Conservation (phyloP, 1,140 invertebrate species). For the Lepidotrigona ventralis region DNA sequence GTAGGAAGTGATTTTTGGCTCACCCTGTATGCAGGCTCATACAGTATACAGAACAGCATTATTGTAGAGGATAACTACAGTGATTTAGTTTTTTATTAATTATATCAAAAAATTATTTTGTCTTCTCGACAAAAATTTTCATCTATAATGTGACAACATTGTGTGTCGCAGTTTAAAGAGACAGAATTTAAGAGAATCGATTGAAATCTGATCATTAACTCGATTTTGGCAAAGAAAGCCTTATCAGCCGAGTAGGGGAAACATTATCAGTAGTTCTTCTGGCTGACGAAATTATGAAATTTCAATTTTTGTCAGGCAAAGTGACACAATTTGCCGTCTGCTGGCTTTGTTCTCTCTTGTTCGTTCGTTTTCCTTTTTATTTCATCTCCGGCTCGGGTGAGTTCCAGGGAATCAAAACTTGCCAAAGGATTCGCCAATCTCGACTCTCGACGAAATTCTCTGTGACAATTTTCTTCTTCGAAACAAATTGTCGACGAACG, state of each 20-base stretch:
- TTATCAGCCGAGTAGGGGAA: not conserved
- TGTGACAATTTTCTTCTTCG: too few species aligned
- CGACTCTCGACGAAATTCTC: not conserved
- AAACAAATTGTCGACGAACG: too few species aligned
- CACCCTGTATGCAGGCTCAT: too few species aligned
- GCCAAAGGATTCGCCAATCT: not conserved
- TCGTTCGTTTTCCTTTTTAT: not conserved
- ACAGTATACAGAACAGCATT: not conserved
- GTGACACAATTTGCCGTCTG: not conserved
- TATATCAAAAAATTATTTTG: not conserved
- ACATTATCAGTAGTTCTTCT: not conserved
- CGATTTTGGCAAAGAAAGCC: not conserved
- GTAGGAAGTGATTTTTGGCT: too few species aligned
- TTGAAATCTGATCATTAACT: not conserved
- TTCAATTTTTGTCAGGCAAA: not conserved
- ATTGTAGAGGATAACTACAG: not conserved
- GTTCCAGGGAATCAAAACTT: not conserved
- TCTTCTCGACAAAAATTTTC: not conserved
- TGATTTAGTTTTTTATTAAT: too few species aligned
- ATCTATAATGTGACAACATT: not conserved
- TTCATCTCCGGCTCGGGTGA: not conserved
- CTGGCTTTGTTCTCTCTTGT: not conserved
- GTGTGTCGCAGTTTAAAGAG: too few species aligned
- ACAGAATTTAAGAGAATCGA: too few species aligned
- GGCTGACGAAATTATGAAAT: not conserved